phyloP scores from a whole-genome alignment of 2,113 vertebrate genomes.

The Mobula birostris region DNA sequence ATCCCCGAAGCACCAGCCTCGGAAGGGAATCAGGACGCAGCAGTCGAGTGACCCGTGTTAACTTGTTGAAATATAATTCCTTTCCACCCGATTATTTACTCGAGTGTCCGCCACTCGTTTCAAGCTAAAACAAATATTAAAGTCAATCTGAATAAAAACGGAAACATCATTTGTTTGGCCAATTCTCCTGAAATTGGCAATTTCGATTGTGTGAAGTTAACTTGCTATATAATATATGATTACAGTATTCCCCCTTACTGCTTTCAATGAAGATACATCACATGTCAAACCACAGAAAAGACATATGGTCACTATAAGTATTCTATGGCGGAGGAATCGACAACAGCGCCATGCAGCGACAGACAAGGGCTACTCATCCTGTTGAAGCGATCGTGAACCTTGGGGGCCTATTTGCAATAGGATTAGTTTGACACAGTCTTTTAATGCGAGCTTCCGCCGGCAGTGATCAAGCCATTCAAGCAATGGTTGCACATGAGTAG shows the following conservation, averaged over 20 bases:
- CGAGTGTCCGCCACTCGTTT: conserved; percentile 39
- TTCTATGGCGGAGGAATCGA: not conserved
- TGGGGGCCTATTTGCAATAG: not conserved
- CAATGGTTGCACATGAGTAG: not conserved
- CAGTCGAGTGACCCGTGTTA: not conserved
- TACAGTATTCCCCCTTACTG: no score
- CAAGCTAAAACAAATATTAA: conserved; percentile 23
- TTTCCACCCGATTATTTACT: conserved; percentile 39
- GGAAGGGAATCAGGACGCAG: not conserved
- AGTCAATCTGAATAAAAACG: not conserved
- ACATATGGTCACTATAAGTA: not conserved
- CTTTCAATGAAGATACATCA: not conserved
- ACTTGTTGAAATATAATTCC: conserved; percentile 38
- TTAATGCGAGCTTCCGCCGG: not conserved
- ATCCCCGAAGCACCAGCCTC: not conserved
- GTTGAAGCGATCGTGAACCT: no score
- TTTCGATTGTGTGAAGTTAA: not conserved
- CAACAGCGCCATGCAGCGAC: conserved; percentile 27
- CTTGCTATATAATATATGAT: not conserved
- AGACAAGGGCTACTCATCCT: not conserved
- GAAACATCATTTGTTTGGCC: not conserved
- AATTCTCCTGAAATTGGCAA: not conserved
- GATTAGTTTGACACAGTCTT: not conserved
- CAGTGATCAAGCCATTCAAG: not conserved
- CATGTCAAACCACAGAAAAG: not conserved